phyloP scores from a whole-genome alignment of 2,888 invertebrate species.

The Conops quadrifasciatus region DNA sequence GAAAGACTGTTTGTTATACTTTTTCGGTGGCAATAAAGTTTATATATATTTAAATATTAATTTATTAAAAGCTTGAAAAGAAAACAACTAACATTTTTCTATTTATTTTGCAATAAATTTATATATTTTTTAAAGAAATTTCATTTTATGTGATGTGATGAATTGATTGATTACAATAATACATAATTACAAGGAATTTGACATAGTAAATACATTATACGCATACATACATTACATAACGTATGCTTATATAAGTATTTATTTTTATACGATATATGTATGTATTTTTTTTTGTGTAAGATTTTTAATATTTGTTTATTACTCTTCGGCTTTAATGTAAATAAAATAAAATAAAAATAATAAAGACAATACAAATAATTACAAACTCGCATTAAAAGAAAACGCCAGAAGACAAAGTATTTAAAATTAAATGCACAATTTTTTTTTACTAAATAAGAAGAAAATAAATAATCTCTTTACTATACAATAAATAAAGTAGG shows the following conservation, averaged over 20 bases:
- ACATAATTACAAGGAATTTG: slow-evolving; percentile 16
- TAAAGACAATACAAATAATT: neutral
- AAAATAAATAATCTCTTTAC: neutral
- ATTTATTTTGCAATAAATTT: slow-evolving; percentile 25
- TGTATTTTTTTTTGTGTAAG: neutral
- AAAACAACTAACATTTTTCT: neutral
- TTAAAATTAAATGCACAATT: neutral
- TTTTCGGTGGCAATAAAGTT: too few relatives aligned
- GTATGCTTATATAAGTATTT: too few relatives aligned
- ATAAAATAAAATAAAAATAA: slow-evolving; percentile 9
- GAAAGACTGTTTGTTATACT: too few relatives aligned
- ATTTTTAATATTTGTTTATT: slow-evolving; percentile 2
- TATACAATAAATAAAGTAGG: slow-evolving; percentile 1
- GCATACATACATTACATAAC: too few relatives aligned
- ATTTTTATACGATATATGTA: neutral
- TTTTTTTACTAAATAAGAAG: neutral
- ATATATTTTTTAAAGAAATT: slow-evolving; percentile 32
- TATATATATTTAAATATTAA: neutral
- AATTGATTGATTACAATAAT: slow-evolving; percentile 29
- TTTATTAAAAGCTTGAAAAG: neutral
- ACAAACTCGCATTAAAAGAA: neutral
- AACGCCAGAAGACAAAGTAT: neutral
- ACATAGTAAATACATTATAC: neutral
- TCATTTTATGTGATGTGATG: slow-evolving; percentile 1
- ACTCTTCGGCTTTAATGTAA: slow-evolving; percentile 31